A percentile compares a stretch with the other conserved stretches of the same genome.
phyloP scores from a whole-genome alignment of 2,113 vertebrate genomes.

The Leuciscus idus region DNA sequence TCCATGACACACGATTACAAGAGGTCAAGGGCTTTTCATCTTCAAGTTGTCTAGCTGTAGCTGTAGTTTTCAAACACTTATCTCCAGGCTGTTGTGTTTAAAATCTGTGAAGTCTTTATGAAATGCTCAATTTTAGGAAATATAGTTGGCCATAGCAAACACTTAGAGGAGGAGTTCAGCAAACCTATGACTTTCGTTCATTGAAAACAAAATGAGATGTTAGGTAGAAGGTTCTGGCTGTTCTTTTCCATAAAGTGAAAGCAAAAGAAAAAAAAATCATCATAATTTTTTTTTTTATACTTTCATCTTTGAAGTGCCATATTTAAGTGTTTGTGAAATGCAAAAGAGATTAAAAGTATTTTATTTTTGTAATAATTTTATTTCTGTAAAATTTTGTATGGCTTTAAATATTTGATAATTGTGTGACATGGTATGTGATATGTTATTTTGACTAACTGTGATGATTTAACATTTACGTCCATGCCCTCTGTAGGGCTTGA shows the following conservation, averaged over 20 bases:
- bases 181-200: not conserved
- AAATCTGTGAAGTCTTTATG: not conserved
- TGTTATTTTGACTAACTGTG: too few species aligned
- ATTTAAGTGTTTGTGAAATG: not conserved
- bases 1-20: conserved; percentile 9
- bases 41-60: not conserved
- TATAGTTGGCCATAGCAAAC: too few species aligned
- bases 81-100: conserved; percentile 24
- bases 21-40: not conserved
- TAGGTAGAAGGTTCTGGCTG: not conserved
- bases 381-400: not conserved
- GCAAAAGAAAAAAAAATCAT: not conserved
- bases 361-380: not conserved
- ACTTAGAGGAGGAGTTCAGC: not conserved
- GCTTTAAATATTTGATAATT: too few species aligned
- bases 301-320: not conserved
- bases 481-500: too few species aligned
- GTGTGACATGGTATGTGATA: too few species aligned
- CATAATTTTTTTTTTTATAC: too few species aligned
- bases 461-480: too few species aligned
- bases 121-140: not conserved
- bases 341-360: not conserved
- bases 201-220: not conserved
- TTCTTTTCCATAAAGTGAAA: not conserved
- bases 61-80: not conserved